phyloP scores from a whole-genome alignment of 2,888 invertebrate genomes.

The Luperina nickerlii region DNA sequence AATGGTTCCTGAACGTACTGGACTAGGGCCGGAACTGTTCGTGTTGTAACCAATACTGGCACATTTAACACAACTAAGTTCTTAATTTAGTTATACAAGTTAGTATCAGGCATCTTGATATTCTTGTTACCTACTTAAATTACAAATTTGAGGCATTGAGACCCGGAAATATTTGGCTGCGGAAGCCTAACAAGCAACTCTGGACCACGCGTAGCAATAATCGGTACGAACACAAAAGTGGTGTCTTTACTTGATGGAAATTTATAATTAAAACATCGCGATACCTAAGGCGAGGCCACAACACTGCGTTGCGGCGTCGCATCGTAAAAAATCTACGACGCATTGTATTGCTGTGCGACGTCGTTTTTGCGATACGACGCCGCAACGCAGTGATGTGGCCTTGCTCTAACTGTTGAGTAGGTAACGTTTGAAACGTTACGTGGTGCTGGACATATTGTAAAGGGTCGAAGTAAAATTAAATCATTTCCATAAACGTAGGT shows the following conservation, averaged over 20 bases:
- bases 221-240: constrained; percentile 1
- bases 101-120: not conserved
- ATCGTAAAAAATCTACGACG: too few relatives aligned
- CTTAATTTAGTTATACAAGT: not conserved
- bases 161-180: constrained; percentile 1
- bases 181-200: not conserved
- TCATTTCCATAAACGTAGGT: constrained; percentile 1
- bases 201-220: not conserved
- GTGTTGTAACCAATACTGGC: constrained; percentile 22
- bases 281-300: not conserved
- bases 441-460: not conserved
- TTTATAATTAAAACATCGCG: not conserved
- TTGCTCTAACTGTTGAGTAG: not conserved
- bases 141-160: not conserved
- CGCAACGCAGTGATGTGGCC: too few relatives aligned
- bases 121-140: not conserved
- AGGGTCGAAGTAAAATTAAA: constrained; percentile 12
- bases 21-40: constrained; percentile 61
- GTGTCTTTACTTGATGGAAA: constrained; percentile 18
- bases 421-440: constrained; percentile 7
- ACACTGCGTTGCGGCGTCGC: too few relatives aligned
- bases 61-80: constrained; percentile 9
- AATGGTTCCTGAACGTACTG: constrained; percentile 67
- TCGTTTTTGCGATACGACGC: too few relatives aligned
- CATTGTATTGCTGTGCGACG: too few relatives aligned